Percentiles rank a stretch among this genome's conserved stretches.
Evolutionary conservation across 2,113 vertebrate genomes (phyloP).

Genomic region (Tragelaphus imberbis): DNA sequence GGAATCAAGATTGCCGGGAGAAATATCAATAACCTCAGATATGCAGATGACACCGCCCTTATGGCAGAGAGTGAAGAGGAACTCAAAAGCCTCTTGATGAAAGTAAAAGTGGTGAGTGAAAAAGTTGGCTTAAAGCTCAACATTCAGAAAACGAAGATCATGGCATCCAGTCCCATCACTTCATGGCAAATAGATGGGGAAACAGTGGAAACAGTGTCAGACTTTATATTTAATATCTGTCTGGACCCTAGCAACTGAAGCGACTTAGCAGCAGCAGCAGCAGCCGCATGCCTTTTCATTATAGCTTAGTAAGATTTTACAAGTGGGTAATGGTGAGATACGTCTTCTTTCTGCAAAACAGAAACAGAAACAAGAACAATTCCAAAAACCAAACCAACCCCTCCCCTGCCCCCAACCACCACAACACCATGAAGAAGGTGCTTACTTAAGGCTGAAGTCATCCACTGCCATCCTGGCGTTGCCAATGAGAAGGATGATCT

Average conservation of each 20-base stretch:
- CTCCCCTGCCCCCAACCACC: rapidly evolving
- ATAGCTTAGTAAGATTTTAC: not conserved
- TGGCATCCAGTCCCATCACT: too few relatives aligned
- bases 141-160: too few relatives aligned
- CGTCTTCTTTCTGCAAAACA: not conserved
- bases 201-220: too few relatives aligned
- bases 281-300: not conserved
- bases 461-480: conserved; percentile 84
- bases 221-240: not conserved
- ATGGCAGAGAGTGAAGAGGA: too few relatives aligned
- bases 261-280: not conserved
- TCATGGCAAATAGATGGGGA: too few relatives aligned
- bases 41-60: too few relatives aligned
- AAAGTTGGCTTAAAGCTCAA: too few relatives aligned
- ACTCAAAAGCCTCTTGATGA: too few relatives aligned
- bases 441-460: conserved; percentile 86
- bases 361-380: not conserved
- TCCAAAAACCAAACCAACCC: not conserved
- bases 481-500: conserved; percentile 82
- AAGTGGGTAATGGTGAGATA: not conserved
- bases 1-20: too few relatives aligned
- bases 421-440: conserved; percentile 1
- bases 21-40: too few relatives aligned
- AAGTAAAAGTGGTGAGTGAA: too few relatives aligned
- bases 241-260: not conserved